Base-by-base conservation (phyloP, 2,113 vertebrate species). In the Amblyopsis rosae region DNA sequence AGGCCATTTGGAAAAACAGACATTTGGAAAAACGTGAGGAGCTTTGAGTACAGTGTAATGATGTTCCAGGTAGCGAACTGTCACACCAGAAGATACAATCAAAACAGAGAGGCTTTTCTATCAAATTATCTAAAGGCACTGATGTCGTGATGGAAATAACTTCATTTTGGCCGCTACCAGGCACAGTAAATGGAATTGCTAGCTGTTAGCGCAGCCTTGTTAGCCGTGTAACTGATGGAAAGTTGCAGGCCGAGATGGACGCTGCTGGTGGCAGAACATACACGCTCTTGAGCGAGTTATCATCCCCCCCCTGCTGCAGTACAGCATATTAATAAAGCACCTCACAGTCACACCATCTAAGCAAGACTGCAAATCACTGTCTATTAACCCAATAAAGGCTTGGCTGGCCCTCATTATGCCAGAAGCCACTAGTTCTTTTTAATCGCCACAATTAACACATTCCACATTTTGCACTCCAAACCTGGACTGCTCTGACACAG, bases 361-460 rank as follows among this genome's bases (percentile, higher is more conserved):
- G 80, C 76, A 75, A 68, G 15, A 67, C 69, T 9, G 65, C 75
- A 84, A 85, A 85, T 86, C 83, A 74, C 65, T 16, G 59, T 65
- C 81, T 60, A 77, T 82, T 82, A 72, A 72, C 70, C 65, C 76
- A 70, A 15, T 1, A 9, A 16, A 74, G 67, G 59, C 60, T 51
- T 16, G 59, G 69, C 47, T 73, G 12, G 89, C 88, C 87, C 89
- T 78, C 79, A 76, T 90, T 64, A 86, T 2, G 16, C 89, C 87
- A 85, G 82, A 87, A 85, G 85, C 90, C 92, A 90, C 60, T 50
- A 0, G 83, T 46, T 76, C 71, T 41, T 41, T 93, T 90, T 90
- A 92, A 92, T 92, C 86, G 72, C 90, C 66, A 90, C 87, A 90
- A 94, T 94, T 94, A 95, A 92, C 92, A 86, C 82, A 78, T 87